Evolutionary conservation across 2,113 vertebrate genomes (phyloP), one percentile per base, ranked within the genome.

Genomic region (Baryphthengus martii): DNA sequence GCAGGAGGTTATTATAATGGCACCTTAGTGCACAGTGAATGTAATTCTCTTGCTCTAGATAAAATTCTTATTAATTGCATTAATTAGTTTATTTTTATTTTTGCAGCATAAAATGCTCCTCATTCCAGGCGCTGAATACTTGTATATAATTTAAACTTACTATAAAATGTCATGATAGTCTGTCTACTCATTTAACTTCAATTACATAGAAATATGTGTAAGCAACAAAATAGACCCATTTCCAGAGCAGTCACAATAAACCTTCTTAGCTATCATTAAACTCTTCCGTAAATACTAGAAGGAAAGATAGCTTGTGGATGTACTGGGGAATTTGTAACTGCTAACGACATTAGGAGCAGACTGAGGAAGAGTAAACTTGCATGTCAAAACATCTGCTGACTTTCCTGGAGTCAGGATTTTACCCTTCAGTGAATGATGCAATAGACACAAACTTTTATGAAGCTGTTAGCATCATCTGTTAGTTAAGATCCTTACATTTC

Each of bases 71-170:
- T 93, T 96, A 91, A 94, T 93, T 95, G 26, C 58, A 94, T 92
- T 96, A 88, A 93, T 96, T 95, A 90, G 35, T 89, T 40, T 78
- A 59, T 79, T 95, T 94, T 93, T 89, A 90, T 90, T 95, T 96
- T 96, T 88, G 77, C 90, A 90, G 6, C 45, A 88, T 80, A 83
- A 93, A 90, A 52, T 47, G 7, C 21, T 91, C 37, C 59, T 83
- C 9, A 42, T 88, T 88, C 29, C 12, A 50, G 67, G 42, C 25
- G 5, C 45, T 66, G n/a, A 85, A 68, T 62, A 76, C 29, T 82
- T 79, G 59, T 26, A 29, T 85, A 67, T 83, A 93, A 86, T 83
- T 93, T 86, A 80, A 90, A 90, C 42, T 94, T 79, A 77, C 24
- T 39, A 78, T 74, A 86, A 93, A 88, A 80, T 76, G 53, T 49